phyloP scores from a whole-genome alignment of 2,888 invertebrate species.

The Cloeon dipterum region DNA sequence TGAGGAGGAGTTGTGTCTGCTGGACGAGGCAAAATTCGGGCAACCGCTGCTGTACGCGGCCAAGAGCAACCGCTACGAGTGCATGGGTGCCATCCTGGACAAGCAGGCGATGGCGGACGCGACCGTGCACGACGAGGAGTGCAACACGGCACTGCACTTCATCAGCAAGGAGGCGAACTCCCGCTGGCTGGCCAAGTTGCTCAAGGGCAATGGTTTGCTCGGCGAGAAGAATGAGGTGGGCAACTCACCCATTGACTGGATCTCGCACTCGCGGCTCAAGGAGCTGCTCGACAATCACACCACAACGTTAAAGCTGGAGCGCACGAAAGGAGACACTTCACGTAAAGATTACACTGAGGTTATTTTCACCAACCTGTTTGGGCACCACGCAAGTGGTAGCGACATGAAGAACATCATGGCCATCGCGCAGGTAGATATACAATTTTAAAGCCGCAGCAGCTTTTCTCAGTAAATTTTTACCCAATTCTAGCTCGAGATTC shows the following conservation, averaged over 20 bases:
- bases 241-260: not conserved
- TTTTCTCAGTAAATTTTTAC: too few relatives aligned
- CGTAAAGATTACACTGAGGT: not conserved
- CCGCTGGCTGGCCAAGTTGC: not conserved
- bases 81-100: not conserved
- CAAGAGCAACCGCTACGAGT: too few relatives aligned
- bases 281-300: not conserved
- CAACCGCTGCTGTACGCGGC: too few relatives aligned
- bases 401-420: not conserved
- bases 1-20: not conserved
- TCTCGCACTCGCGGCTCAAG: not conserved
- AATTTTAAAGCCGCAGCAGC: too few relatives aligned
- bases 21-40: not conserved
- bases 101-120: not conserved
- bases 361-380: not conserved
- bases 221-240: not conserved
- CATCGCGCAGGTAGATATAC: not conserved
- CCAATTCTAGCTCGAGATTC: too few relatives aligned
- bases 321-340: not conserved
- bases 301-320: not conserved
- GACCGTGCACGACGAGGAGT: not conserved
- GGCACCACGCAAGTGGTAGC: slow-evolving; percentile 1
- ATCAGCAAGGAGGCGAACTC: not conserved
- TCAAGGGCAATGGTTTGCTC: not conserved
- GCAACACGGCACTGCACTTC: not conserved